phyloP scores from a whole-genome alignment of 2,113 vertebrate species.

The Myrmecobius fasciatus region DNA sequence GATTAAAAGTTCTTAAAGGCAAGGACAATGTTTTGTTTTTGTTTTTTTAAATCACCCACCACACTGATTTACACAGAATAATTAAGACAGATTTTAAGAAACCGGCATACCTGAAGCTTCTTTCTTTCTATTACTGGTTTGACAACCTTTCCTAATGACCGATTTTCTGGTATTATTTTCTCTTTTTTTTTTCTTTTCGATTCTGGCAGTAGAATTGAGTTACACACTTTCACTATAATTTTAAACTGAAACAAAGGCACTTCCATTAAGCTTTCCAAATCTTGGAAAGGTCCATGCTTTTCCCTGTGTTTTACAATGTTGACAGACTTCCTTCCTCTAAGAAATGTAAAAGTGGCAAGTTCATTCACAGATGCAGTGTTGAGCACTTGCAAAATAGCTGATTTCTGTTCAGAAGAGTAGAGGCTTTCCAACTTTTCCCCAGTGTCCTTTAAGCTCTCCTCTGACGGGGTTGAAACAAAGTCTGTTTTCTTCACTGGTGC shows the following conservation, averaged over 20 bases:
- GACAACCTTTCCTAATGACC: conserved; percentile 80
- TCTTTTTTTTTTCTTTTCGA: conserved; percentile 75
- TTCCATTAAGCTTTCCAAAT: conserved; percentile 83
- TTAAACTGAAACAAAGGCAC: conserved; percentile 86
- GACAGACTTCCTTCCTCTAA: conserved; percentile 84
- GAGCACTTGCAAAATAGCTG: conserved; percentile 83
- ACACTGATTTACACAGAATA: background rate
- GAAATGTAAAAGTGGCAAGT: conserved; percentile 81
- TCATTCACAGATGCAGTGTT: conserved; percentile 83
- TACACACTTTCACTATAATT: conserved; percentile 82
- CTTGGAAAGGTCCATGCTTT: conserved; percentile 83
- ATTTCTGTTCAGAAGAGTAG: conserved; percentile 84
- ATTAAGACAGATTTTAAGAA: conserved; percentile 53
- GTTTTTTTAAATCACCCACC: background rate
- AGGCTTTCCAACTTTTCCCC: conserved; percentile 74
- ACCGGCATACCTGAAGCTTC: conserved; percentile 84
- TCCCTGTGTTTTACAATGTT: conserved; percentile 82
- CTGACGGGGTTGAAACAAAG: conserved; percentile 24
- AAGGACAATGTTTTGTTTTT: background rate
- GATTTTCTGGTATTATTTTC: conserved; percentile 70
- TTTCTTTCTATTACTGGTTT: conserved; percentile 84
- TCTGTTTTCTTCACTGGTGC: conserved; percentile 67
- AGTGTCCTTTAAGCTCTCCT: conserved; percentile 55
- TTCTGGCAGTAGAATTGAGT: conserved; percentile 83
- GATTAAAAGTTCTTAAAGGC: background rate